A percentile compares a stretch with the other conserved stretches of the same genome.
Evolutionary conservation across 2,888 invertebrate species (phyloP).

Genomic region (Eristalis tenax): DNA sequence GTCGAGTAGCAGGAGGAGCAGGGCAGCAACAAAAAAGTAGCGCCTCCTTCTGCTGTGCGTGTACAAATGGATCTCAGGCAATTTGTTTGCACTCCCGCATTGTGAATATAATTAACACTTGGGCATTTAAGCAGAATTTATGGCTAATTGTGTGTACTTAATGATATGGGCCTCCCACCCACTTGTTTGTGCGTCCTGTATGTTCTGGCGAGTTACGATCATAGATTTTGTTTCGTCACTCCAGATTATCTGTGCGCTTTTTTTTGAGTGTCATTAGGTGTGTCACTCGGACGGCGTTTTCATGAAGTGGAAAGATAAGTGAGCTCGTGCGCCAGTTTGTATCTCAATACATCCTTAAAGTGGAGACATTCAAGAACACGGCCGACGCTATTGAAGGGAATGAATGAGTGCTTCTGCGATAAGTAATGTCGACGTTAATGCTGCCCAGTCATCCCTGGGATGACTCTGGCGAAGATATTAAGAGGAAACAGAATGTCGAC

Average conservation of each 20-base stretch:
- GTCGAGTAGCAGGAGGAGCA: not conserved
- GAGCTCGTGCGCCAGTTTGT: conserved; percentile 11
- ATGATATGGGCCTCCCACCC: conserved; percentile 54
- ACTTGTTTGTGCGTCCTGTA: not conserved
- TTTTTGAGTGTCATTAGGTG: conserved; percentile 44
- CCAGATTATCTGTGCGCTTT: conserved; percentile 42
- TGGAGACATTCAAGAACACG: not conserved
- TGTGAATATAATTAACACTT: conserved; percentile 68
- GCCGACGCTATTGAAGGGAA: not conserved
- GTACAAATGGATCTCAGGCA: conserved; percentile 52
- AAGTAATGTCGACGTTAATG: conserved; percentile 23
- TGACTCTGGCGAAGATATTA: not conserved
- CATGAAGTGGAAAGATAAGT: conserved; percentile 28
- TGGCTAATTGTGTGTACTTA: conserved; percentile 56
- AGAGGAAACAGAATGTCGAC: not conserved
- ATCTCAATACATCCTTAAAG: not conserved
- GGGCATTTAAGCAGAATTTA: conserved; percentile 64
- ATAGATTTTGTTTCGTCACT: conserved; percentile 61
- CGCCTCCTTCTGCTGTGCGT: conserved; percentile 32
- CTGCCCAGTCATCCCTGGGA: conserved; percentile 37
- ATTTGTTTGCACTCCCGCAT: conserved; percentile 66
- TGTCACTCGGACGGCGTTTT: conserved; percentile 10
- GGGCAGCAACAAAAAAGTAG: conserved; percentile 14
- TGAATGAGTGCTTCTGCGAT: not conserved
- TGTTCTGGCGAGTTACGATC: conserved; percentile 44